Evolutionary conservation across 2,797 vertebrate species (phyloP), one percentile per base, ranked within the genome.

Genomic region (Pteronotus mesoamericanus): DNA sequence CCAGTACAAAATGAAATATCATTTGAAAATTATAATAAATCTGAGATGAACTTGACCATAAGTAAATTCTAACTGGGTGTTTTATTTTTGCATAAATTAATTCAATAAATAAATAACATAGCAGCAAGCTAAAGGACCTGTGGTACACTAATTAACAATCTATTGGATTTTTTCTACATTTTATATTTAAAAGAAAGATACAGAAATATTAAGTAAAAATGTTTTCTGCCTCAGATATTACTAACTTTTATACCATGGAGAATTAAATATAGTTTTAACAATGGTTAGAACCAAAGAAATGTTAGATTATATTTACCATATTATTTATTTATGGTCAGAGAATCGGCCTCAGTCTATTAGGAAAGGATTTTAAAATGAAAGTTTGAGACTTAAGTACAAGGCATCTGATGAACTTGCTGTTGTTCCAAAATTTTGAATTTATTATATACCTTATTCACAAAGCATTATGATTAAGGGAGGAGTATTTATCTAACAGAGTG

Each of bases 351-450:
- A 78, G 1, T 94, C 18, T 95, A 69, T 26, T 69, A 95, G 74
- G 34, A 91, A 83, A 85, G 8, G 24, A 82, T 86, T 72, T 92
- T n/a, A 64, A 91, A 94, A 86, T 86, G n/a, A 57, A 74, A 79
- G 8, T 18, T 34, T 93, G 57, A 46, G 59, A 61, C 53, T 75
- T 53, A 88, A 57, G n/a, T 72, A 32, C 80, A 24, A 86, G 32
- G 37, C 79, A 1, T 85, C 34, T 86, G 24, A 51, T 95, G 57
- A 86, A 84, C 34, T 80, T 93, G 66, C 15, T 66, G 2, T 80
- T 66, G 16, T 21, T 15, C 4, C 8, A 3, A 84, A 72, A 64
- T 71, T 39, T 87, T 75, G 91, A 48, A 37, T 86, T 59, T 15
- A 72, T 74, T 83, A 89, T 75, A 91, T 71, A 74, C 24, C 2